These are phyloP conservation scores for Heliconius ismenius DNA, from an alignment of 2,888 invertebrate species.

Conservation along the genomic window DNA sequence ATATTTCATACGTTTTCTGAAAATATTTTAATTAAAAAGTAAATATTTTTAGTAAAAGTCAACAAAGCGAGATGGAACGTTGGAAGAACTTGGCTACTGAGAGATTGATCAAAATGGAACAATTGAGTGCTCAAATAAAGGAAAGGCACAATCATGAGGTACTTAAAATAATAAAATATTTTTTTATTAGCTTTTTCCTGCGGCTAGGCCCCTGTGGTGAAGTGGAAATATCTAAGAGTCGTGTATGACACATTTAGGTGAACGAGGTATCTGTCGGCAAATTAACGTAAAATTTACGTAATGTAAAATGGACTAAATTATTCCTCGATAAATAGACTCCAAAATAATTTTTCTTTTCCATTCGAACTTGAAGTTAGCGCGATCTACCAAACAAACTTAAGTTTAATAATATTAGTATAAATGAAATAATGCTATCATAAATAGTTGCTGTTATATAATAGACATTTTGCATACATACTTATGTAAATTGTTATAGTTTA, in stretches of 20 bases:
- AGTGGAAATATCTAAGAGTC: no score
- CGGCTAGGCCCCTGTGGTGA: neutral
- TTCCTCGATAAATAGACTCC: neutral
- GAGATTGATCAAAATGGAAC: constrained; percentile 85
- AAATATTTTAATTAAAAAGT: neutral
- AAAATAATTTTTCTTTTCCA: neutral
- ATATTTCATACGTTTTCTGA: neutral
- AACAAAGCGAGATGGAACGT: constrained; percentile 73
- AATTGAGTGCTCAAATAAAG: constrained; percentile 81
- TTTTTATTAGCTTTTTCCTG: neutral
- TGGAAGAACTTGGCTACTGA: constrained; percentile 87
- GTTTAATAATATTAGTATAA: neutral
- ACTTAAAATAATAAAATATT: constrained; percentile 30
- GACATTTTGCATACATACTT: neutral
- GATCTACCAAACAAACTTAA: neutral
- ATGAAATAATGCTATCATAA: neutral
- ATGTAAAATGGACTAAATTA: neutral
- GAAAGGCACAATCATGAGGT: constrained; percentile 84
- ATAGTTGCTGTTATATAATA: neutral
- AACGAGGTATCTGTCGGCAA: no score
- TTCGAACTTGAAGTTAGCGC: neutral
- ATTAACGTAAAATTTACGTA: neutral
- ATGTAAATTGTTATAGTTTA: no score
- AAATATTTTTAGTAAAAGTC: constrained; percentile 56
- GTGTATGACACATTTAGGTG: no score